These are phyloP conservation scores for Patella ulyssiponensis DNA, from an alignment of 2,888 invertebrate genomes.

Conservation along the genomic window DNA sequence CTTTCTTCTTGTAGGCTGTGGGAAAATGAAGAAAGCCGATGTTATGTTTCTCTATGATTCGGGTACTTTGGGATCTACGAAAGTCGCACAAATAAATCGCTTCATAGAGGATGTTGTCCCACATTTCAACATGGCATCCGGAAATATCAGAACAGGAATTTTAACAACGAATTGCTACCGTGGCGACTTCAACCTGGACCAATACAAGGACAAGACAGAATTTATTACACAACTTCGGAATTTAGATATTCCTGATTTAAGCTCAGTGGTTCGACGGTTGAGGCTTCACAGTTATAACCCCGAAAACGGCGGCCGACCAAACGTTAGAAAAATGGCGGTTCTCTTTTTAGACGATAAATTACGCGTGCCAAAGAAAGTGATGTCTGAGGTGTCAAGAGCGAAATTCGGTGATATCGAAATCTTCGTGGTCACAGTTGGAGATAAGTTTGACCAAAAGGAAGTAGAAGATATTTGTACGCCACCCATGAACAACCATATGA, in stretches of 20 bases:
- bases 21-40: neutral
- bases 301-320: constrained; percentile 40
- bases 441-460: neutral
- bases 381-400: constrained; percentile 38
- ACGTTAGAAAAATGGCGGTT: constrained; percentile 53
- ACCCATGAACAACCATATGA: neutral
- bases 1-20: neutral
- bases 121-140: constrained; percentile 49
- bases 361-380: constrained; percentile 33
- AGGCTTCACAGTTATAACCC: neutral
- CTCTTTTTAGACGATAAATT: constrained; percentile 54
- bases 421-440: constrained; percentile 39
- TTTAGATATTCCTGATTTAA: neutral
- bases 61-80: constrained; percentile 31
- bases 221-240: neutral
- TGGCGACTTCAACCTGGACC: constrained; percentile 46
- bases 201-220: constrained; percentile 28
- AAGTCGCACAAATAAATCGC: constrained; percentile 36
- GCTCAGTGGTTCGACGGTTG: neutral
- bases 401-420: constrained; percentile 40
- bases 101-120: constrained; percentile 50
- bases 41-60: neutral
- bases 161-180: constrained; percentile 50
- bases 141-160: constrained; percentile 53
- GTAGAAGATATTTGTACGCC: neutral